A percentile compares a stretch with the other conserved stretches of the same genome.
Evolutionary conservation across 2,888 invertebrate species (phyloP).

Genomic region (Endomychus coccineus): DNA sequence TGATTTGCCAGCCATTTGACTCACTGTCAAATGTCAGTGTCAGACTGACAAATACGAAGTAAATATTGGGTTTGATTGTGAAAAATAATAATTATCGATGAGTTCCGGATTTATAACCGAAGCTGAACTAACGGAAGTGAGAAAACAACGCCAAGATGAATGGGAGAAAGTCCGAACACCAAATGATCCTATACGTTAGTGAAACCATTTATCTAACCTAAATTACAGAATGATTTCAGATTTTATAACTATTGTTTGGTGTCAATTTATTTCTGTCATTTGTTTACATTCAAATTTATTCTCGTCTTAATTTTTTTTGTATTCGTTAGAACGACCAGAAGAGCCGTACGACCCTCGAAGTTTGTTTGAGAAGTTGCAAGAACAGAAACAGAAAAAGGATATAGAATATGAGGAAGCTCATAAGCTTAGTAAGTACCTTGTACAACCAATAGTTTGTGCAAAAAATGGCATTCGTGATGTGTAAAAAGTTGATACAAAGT

Average conservation of each 20-base stretch:
- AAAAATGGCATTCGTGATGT: no score
- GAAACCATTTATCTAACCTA: conserved; percentile 1
- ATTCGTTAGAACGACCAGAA: conserved; percentile 88
- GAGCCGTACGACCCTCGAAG: conserved; percentile 76
- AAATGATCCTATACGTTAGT: conserved; percentile 79
- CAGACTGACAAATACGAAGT: no score
- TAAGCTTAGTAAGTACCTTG: conserved; percentile 84
- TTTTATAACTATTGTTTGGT: background rate
- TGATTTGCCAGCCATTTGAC: no score
- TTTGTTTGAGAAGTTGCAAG: conserved; percentile 86
- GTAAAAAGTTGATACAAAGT: no score
- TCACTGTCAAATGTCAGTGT: no score
- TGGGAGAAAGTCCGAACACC: conserved; percentile 93
- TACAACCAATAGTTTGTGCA: no score
- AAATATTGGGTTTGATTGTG: no score
- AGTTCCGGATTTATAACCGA: conserved; percentile 91
- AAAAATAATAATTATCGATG: no score
- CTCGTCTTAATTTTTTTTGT: conserved; percentile 13
- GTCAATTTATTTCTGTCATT: background rate
- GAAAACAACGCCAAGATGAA: conserved; percentile 81
- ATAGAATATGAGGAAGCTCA: conserved; percentile 93
- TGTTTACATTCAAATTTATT: conserved; percentile 2
- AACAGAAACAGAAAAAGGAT: conserved; percentile 85
- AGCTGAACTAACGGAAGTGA: conserved; percentile 73
- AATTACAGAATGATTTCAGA: background rate